Conservation (phyloP, 2,113 vertebrate genomes). For the Eulacestoma nigropectus region DNA sequence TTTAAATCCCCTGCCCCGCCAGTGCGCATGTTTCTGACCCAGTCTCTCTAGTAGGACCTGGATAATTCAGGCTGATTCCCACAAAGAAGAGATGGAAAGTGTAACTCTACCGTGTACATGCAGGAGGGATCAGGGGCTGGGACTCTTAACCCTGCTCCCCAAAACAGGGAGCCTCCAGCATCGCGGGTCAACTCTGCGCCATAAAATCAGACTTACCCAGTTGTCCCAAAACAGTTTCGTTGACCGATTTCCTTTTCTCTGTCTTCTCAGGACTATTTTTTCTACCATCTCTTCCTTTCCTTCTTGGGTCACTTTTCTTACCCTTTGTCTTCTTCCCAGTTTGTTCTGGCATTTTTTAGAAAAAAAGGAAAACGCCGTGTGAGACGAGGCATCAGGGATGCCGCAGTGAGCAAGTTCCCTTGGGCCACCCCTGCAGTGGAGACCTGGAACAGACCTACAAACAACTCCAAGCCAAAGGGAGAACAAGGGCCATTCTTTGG, state of each 20-base stretch:
- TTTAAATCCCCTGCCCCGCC: background rate
- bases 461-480: background rate
- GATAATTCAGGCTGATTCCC: background rate
- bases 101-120: fast-evolving
- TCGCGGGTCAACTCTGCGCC: background rate
- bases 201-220: constrained; percentile 81
- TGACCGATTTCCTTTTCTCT: constrained; percentile 86
- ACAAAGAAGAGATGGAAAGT: background rate
- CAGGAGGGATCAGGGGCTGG: background rate
- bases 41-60: background rate
- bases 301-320: constrained; percentile 84
- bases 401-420: background rate
- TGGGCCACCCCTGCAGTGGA: background rate
- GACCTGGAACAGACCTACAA: background rate
- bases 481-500: background rate
- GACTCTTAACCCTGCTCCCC: background rate
- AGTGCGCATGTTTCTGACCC: fast-evolving
- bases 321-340: constrained; percentile 82
- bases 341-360: constrained; percentile 76
- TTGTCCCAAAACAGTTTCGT: constrained; percentile 88
- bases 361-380: constrained; percentile 11
- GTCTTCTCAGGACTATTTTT: constrained; percentile 89
- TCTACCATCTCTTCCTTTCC: constrained; percentile 82
- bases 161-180: background rate
- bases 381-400: background rate